These are phyloP conservation scores for Macrobrachium rosenbergii DNA, from an alignment of 1,140 invertebrate genomes.

Conservation along the genomic window DNA sequence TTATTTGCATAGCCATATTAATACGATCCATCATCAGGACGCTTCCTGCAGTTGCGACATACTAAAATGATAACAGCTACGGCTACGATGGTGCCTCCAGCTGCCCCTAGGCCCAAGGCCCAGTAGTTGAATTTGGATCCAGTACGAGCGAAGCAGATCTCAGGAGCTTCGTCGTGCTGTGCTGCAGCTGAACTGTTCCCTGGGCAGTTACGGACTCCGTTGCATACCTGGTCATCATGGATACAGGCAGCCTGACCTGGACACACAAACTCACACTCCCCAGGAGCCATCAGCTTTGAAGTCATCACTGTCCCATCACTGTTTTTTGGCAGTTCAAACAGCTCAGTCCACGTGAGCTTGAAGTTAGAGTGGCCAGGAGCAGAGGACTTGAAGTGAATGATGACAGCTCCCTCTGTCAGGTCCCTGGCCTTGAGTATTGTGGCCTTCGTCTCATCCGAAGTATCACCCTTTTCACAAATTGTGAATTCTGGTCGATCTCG, in stretches of 20 bases:
- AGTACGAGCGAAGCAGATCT: constrained; percentile 67
- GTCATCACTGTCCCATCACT: constrained; percentile 83
- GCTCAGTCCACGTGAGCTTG: constrained; percentile 89
- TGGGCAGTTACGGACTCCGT: constrained; percentile 89
- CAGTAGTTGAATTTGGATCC: constrained; percentile 72
- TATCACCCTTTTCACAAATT: constrained; percentile 60
- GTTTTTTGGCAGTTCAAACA: constrained; percentile 87
- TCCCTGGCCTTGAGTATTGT: constrained; percentile 82
- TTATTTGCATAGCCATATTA: constrained; percentile 39
- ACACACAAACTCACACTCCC: constrained; percentile 83
- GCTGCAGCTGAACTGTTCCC: constrained; percentile 71
- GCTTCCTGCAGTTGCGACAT: constrained; percentile 72
- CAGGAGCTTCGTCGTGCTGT: constrained; percentile 68
- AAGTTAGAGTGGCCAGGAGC: constrained; percentile 82
- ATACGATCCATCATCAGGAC: constrained; percentile 65
- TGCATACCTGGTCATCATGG: constrained; percentile 84
- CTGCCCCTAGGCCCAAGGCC: constrained; percentile 73
- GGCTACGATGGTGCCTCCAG: constrained; percentile 69
- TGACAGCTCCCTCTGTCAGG: constrained; percentile 72
- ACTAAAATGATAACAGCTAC: constrained; percentile 72
- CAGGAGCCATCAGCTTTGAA: constrained; percentile 75
- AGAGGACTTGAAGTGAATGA: constrained; percentile 74
- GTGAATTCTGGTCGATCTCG: constrained; percentile 61
- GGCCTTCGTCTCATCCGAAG: constrained; percentile 64
- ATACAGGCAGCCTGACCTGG: constrained; percentile 86